A percentile compares a stretch with the other conserved stretches of the same genome.
These are phyloP conservation scores for Heterotilapia buettikoferi DNA, from an alignment of 2,113 vertebrate genomes.

Conservation along the genomic window DNA sequence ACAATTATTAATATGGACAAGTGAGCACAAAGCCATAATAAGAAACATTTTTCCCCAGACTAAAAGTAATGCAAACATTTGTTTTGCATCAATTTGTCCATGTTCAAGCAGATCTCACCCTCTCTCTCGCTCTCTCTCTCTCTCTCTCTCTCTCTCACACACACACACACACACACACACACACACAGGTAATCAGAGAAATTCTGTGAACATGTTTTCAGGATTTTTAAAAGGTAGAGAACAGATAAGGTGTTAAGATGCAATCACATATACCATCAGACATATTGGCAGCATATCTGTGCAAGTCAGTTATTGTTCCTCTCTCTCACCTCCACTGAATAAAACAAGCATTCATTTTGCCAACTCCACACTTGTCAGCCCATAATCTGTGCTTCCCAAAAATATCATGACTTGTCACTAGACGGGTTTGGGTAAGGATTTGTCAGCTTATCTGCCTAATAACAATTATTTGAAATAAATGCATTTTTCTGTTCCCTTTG, in stretches of 20 bases:
- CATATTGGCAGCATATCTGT: not conserved
- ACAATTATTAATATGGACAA: not conserved
- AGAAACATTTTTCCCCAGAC: not conserved
- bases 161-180: not conserved
- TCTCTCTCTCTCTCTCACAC: not conserved
- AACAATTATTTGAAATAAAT: constrained; percentile 50
- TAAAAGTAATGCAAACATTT: not conserved
- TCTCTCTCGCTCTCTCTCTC: not conserved
- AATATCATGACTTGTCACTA: constrained; percentile 23
- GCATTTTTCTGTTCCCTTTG: constrained; percentile 21
- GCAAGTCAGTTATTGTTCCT: constrained; percentile 1
- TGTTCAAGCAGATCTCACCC: not conserved
- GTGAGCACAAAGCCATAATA: not conserved
- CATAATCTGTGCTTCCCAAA: constrained; percentile 40
- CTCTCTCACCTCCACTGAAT: constrained; percentile 17
- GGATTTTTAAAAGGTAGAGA: not conserved
- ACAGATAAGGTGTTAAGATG: not conserved
- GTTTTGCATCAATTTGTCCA: not conserved
- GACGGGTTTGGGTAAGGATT: constrained; percentile 18
- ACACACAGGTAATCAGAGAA: not conserved
- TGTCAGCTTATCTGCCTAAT: constrained; percentile 54
- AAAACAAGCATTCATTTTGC: constrained; percentile 5
- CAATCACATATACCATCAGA: not conserved
- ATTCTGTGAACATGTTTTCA: not conserved
- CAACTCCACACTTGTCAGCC: constrained; percentile 29